Percentiles rank a stretch among this genome's conserved stretches.
These are phyloP conservation scores for Lydus trimaculatus DNA, from an alignment of 2,888 invertebrate genomes.

Conservation along the genomic window DNA sequence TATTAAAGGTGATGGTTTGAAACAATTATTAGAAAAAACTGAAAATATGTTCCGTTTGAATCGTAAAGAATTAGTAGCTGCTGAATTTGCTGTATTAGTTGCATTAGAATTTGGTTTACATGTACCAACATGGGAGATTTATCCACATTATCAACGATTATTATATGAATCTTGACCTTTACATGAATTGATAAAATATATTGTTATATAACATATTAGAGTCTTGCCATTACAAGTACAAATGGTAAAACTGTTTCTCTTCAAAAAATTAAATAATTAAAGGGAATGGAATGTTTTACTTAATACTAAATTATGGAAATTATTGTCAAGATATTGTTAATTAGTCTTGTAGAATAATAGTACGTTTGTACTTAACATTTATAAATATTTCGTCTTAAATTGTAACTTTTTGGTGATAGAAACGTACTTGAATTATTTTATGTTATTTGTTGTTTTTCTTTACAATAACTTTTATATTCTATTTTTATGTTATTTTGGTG, in stretches of 20 bases:
- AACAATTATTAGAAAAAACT: conserved; percentile 89
- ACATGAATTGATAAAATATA: conserved; percentile 10
- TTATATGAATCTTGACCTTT: conserved; percentile 86
- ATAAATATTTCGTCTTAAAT: background rate
- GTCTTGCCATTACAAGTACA: conserved; percentile 27
- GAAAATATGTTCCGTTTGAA: conserved; percentile 91
- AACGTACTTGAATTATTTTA: conserved; percentile 2
- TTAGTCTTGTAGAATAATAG: background rate
- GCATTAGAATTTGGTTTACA: conserved; percentile 95
- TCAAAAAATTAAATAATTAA: no score
- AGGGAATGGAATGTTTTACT: background rate
- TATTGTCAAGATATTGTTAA: background rate
- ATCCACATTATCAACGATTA: conserved; percentile 94
- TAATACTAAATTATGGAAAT: background rate
- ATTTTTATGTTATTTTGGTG: background rate
- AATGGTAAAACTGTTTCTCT: no score
- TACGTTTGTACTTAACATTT: background rate
- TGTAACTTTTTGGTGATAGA: background rate
- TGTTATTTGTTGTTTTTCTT: background rate
- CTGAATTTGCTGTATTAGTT: conserved; percentile 94
- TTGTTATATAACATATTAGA: conserved; percentile 12
- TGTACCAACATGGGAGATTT: conserved; percentile 89
- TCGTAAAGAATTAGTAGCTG: conserved; percentile 87
- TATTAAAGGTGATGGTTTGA: conserved; percentile 88
- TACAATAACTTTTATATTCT: background rate